Base-by-base conservation (phyloP, 2,888 invertebrate genomes). In the Troglohyphantes excavatus region DNA sequence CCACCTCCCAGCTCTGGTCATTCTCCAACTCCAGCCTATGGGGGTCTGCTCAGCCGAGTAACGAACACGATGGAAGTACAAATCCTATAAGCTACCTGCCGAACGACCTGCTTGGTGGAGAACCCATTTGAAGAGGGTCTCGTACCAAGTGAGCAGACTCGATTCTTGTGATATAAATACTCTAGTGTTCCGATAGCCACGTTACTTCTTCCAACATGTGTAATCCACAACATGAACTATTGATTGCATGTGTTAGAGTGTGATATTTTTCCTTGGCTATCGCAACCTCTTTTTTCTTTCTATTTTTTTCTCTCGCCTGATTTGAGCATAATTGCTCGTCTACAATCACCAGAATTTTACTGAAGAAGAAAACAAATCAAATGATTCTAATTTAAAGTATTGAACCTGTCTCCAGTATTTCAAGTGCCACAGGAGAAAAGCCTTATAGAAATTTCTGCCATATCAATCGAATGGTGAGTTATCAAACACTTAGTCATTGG, bases 61-160 rank as follows among this genome's bases (percentile, higher is more conserved):
- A 70, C 27, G 91, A 91, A 27, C 91, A 91, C 27, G 91, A 91
- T 93, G 95, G 92, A 95, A 95, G 92, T 70, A 86, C 91, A 91
- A 85, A 82, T 81, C 85, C 83, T 67, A 95, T 97, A 93, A 97
- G 96, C 95, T 97, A 96, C 95, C 95, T 97, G 94, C 97, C 97
- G 93, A 96, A 96, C 92, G 97, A 97, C 94, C 95, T 97, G 93
- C 95, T 97, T 94, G 96, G 96, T 94, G 96, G 96, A 93, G 97
- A 92, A 95, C 96, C 96, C 93, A 96, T 97, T 95, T 97, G 81
- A 84, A 26, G 76, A 59, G 29, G 17, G n/a, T 39, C 59, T 43
- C 29, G 68, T 26, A 33, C 33, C 13, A 19, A 21, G 33, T 39
- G 43, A 19, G 67, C 65, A 19, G 63, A 79, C 79, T 79, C 46